Base-by-base conservation (phyloP, 2,113 vertebrate genomes). In the Ornithorhynchus anatinus region DNA sequence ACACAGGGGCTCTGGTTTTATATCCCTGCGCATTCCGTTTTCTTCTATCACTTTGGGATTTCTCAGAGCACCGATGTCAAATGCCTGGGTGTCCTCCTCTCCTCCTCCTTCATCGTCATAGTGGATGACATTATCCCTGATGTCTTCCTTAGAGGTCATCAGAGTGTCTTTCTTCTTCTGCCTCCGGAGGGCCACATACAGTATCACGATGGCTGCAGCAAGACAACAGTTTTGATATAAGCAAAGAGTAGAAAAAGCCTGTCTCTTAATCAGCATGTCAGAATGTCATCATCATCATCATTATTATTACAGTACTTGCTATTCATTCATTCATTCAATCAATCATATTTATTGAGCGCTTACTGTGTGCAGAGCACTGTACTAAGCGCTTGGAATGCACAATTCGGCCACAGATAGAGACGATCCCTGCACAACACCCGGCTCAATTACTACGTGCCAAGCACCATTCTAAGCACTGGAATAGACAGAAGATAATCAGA, bases 101-200 rank as follows among this genome's bases (percentile, higher is more conserved):
- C 98, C 97, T 0, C 98, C 98, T 36, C 98, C 98, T 84, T 99
- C 98, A 23, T 99, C 98, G 59, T 99, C 97, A 2, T 99, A 99
- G 84, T 98, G 97, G 86, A 99, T 99, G 40, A 99, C 97, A 3
- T 99, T 99, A 82, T 99, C 98, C 65, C 98, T 93, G 84, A 99
- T 94, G 83, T 99, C 97, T 91, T 99, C 98, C 69, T 99, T 99
- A 27, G 97, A 99, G 1, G 97, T 99, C 97, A 99, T 99, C 45
- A 98, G 91, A 8, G 95, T 98, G 75, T 98, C 96, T 80, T 99
- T 99, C 79, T 98, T 98, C 92, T 95, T 99, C 80, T 99, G 97
- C 23, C 96, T 91, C 50, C 96, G 80, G 68, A 99, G 83, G 3
- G 97, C 96, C 57, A 99, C 93, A 1, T 99, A 99, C 42, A 99